Conservation (phyloP, 2,797 vertebrate genomes). For the Sebastiscus tertius region DNA sequence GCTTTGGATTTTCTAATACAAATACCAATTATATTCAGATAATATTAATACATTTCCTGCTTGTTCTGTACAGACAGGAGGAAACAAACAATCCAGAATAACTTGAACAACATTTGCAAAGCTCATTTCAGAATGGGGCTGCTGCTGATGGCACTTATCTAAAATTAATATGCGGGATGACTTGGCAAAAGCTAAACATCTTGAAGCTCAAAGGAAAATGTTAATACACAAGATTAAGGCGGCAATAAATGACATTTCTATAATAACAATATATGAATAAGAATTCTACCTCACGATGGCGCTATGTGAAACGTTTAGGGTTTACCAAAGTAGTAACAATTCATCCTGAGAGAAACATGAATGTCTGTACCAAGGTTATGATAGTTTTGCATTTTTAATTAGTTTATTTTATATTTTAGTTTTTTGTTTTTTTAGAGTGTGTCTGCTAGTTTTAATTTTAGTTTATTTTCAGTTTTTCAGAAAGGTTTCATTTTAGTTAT, state of each 20-base stretch:
- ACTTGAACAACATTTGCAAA: neutral
- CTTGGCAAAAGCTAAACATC: neutral
- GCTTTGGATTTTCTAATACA: neutral
- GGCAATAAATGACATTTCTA: neutral
- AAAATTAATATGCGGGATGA: neutral
- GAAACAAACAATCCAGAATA: neutral
- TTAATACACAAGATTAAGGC: neutral
- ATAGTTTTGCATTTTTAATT: too few species aligned
- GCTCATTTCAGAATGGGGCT: neutral
- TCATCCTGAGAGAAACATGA: too few species aligned
- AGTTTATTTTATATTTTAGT: too few species aligned
- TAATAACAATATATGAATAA: neutral
- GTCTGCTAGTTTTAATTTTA: too few species aligned
- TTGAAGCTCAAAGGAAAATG: neutral
- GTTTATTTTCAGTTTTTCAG: too few species aligned
- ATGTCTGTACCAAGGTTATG: too few species aligned
- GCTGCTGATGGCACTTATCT: neutral
- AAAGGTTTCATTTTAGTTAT: too few species aligned
- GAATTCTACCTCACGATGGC: neutral
- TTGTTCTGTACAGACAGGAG: neutral
- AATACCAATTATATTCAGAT: slow-evolving; percentile 2
- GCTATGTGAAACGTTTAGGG: neutral
- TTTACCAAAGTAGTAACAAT: neutral
- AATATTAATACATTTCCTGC: neutral
- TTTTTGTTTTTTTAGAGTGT: too few species aligned